Percentiles rank a stretch among this genome's conserved stretches.
Evolutionary conservation across 2,888 invertebrate species (phyloP).

Genomic region (Cistogaster globosa): DNA sequence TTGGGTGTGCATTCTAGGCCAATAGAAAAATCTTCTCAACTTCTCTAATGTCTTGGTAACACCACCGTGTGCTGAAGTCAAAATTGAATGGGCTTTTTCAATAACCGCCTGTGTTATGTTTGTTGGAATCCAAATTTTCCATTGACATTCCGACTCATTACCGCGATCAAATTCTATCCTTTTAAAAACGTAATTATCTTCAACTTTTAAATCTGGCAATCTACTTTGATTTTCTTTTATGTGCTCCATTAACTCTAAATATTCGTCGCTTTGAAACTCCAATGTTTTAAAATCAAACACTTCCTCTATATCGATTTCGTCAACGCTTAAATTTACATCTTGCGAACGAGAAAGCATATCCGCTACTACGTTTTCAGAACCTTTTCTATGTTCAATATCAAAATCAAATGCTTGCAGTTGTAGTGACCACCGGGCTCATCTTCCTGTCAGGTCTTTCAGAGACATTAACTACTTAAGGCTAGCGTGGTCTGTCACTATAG

Average conservation of each 20-base stretch:
- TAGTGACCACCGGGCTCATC: slow-evolving; percentile 41
- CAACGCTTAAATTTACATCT: neutral
- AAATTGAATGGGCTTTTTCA: too few relatives aligned
- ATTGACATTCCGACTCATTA: neutral
- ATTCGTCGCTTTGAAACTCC: too few relatives aligned
- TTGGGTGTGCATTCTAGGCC: neutral
- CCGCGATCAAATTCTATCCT: neutral
- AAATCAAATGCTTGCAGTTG: slow-evolving; percentile 25
- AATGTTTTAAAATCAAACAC: slow-evolving; percentile 2
- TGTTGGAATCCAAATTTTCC: neutral
- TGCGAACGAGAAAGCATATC: slow-evolving; percentile 20
- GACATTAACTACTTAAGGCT: neutral
- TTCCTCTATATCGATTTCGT: neutral
- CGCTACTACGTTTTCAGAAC: slow-evolving; percentile 16
- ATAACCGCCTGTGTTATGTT: slow-evolving; percentile 3
- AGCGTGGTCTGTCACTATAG: neutral
- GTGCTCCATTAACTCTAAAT: too few relatives aligned
- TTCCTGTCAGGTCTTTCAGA: neutral
- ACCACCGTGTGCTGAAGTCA: too few relatives aligned
- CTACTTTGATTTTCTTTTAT: too few relatives aligned
- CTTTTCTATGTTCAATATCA: slow-evolving; percentile 23
- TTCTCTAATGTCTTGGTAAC: too few relatives aligned
- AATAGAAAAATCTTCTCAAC: too few relatives aligned
- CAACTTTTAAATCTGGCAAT: too few relatives aligned
- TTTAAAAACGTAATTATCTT: neutral